Conservation (phyloP, 1,140 invertebrate species). For the Trachelipus rathkii region DNA sequence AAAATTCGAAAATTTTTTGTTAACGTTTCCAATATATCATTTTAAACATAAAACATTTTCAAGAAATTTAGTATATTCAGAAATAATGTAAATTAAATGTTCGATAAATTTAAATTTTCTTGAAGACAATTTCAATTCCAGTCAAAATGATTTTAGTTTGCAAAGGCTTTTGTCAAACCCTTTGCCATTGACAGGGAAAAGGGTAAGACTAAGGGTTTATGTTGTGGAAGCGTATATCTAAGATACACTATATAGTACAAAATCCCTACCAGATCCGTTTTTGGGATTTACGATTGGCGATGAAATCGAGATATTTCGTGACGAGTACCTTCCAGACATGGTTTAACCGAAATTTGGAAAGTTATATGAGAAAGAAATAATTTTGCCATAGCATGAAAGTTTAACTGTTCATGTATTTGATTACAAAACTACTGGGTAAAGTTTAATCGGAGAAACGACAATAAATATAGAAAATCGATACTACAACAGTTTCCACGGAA, state of each 20-base stretch:
- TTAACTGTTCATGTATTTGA: not conserved
- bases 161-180: not conserved
- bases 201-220: not conserved
- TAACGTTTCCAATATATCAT: not conserved
- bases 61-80: not conserved
- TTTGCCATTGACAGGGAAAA: not conserved
- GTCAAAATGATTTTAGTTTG: not conserved
- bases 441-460: not conserved
- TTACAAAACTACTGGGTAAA: not conserved
- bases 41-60: not conserved
- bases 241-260: not conserved
- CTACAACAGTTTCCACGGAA: not conserved
- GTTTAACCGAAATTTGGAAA: not conserved
- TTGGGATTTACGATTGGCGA: not conserved
- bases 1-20: not conserved
- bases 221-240: not conserved
- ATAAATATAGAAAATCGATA: not conserved
- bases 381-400: not conserved
- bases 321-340: not conserved
- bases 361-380: not conserved
- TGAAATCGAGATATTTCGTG: not conserved
- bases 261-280: not conserved
- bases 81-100: not conserved
- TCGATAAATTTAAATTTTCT: not conserved
- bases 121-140: not conserved